Evolutionary conservation across 2,797 vertebrate species (phyloP).

Genomic region (Spinus pinus): DNA sequence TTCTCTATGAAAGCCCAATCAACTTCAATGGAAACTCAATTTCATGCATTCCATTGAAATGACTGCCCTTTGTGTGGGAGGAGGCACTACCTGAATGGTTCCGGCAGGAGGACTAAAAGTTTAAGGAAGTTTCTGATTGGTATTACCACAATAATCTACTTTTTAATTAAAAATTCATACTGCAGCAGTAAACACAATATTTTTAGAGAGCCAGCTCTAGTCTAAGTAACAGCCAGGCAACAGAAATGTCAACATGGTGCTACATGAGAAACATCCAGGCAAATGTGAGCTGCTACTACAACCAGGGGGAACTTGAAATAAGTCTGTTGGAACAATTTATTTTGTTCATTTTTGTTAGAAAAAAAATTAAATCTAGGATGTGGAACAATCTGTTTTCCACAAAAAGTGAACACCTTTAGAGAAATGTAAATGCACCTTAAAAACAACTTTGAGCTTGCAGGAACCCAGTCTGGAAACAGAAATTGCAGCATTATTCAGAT

Average conservation of each 20-base stretch:
- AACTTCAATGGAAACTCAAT: neutral
- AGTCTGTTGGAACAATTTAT: neutral
- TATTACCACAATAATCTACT: neutral
- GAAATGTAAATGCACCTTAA: neutral
- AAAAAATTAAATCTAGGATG: neutral
- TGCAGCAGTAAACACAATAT: neutral
- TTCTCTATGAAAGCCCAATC: neutral
- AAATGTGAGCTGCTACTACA: neutral
- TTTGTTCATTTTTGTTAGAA: neutral
- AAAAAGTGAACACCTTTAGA: neutral
- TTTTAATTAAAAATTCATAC: neutral
- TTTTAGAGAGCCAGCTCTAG: neutral
- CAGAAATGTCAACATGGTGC: neutral
- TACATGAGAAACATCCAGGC: neutral
- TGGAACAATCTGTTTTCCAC: neutral
- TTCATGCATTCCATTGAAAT: neutral
- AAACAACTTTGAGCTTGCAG: neutral
- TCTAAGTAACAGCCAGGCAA: neutral
- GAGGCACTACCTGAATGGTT: neutral
- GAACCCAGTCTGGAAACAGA: neutral
- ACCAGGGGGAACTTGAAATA: neutral
- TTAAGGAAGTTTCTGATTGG: neutral
- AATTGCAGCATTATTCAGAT: neutral
- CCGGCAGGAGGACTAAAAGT: neutral
- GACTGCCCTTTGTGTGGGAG: neutral